phyloP scores from a whole-genome alignment of 2,113 vertebrate species.

The Nothobranchius kuhntae region DNA sequence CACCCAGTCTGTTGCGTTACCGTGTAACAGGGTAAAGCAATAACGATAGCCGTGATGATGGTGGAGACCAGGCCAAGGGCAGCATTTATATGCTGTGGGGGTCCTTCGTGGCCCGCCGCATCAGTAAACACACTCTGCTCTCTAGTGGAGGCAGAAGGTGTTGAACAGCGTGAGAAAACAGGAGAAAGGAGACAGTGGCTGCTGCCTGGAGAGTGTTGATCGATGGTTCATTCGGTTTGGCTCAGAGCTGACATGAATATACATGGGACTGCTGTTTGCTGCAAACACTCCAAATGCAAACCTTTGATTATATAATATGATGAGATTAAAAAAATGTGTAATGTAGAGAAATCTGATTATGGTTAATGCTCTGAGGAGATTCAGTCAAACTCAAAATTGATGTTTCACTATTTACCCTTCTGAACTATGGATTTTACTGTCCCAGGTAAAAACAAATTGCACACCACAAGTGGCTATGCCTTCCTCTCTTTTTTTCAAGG shows the following conservation, averaged over 20 bases:
- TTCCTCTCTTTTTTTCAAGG: not conserved
- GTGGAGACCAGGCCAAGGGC: constrained; percentile 22
- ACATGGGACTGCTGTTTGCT: constrained; percentile 37
- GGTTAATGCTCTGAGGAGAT: constrained; percentile 19
- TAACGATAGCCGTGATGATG: constrained; percentile 52
- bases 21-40: constrained; percentile 41
- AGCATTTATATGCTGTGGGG: constrained; percentile 47
- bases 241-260: constrained; percentile 64
- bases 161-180: constrained; percentile 18
- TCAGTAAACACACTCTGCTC: constrained; percentile 39
- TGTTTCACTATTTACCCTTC: constrained; percentile 21
- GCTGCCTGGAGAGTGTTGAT: constrained; percentile 50
- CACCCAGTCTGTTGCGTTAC: constrained; percentile 36
- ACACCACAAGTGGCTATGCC: not conserved
- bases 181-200: constrained; percentile 31
- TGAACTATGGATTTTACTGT: constrained; percentile 28
- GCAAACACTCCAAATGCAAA: constrained; percentile 24
- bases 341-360: constrained; percentile 42
- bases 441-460: constrained; percentile 24
- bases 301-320: constrained; percentile 38
- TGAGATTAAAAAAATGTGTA: constrained; percentile 27
- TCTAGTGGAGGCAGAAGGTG: constrained; percentile 33
- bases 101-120: constrained; percentile 23
- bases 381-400: constrained; percentile 30
- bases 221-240: constrained; percentile 51